phyloP scores from a whole-genome alignment of 2,888 invertebrate genomes.

The Agapostemon virescens region DNA sequence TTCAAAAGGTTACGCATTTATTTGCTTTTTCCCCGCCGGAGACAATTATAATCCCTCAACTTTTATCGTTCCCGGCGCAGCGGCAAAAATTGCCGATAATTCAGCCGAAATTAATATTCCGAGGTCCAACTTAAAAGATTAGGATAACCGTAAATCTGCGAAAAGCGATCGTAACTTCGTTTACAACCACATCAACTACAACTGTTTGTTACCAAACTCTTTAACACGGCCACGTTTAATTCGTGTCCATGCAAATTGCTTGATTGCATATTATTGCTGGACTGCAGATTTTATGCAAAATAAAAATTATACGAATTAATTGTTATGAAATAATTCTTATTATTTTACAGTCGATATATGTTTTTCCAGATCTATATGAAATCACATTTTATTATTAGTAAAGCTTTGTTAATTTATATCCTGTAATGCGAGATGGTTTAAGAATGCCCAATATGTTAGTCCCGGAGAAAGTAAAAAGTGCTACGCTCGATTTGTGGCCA shows the following conservation, averaged over 20 bases:
- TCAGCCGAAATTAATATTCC: not conserved
- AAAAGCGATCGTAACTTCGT: no score
- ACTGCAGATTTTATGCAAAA: not conserved
- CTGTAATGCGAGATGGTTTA: not conserved
- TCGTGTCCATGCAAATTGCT: not conserved
- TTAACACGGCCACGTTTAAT: not conserved
- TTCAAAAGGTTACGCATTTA: not conserved
- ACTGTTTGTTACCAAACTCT: not conserved
- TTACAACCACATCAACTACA: not conserved
- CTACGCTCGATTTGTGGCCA: not conserved
- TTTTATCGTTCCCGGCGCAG: not conserved
- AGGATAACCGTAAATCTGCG: not conserved
- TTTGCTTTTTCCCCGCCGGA: not conserved
- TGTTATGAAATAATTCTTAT: no score
- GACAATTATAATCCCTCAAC: not conserved
- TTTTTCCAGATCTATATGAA: no score
- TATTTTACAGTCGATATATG: not conserved
- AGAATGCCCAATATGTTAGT: not conserved
- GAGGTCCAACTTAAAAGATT: not conserved
- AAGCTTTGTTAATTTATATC: not conserved
- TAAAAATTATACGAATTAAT: not conserved
- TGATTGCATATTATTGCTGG: not conserved
- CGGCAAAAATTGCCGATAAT: not conserved
- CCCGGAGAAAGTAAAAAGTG: not conserved
- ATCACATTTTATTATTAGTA: not conserved